Evolutionary conservation across 2,888 invertebrate species (phyloP).

Genomic region (Yponomeuta cagnagella): DNA sequence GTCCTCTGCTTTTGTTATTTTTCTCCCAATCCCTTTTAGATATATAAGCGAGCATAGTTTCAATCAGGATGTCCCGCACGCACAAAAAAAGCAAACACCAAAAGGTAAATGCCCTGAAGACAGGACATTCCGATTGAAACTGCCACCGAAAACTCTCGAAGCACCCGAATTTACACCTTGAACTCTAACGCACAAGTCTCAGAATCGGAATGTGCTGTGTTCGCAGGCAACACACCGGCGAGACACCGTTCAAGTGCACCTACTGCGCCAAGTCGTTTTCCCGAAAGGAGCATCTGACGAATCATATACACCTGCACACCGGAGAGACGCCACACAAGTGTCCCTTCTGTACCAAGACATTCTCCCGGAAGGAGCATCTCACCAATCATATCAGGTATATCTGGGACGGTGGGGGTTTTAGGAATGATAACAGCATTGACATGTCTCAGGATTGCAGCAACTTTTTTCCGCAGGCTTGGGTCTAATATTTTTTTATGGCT

Average conservation of each 20-base stretch:
- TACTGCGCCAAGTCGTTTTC: conserved; percentile 79
- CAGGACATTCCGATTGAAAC: conserved; percentile 2
- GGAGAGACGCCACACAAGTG: conserved; percentile 84
- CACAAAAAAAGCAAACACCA: background rate
- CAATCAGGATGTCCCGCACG: background rate
- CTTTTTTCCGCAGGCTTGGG: too few species aligned
- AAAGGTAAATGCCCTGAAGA: background rate
- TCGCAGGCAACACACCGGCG: conserved; percentile 84
- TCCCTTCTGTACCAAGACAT: conserved; percentile 83
- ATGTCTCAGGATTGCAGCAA: too few species aligned
- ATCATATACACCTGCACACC: conserved; percentile 86
- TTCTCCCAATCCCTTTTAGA: background rate
- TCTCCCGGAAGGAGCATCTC: conserved; percentile 83
- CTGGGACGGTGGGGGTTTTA: background rate
- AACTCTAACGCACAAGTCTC: background rate
- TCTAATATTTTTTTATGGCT: too few species aligned
- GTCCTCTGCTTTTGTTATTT: too few species aligned
- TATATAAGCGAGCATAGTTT: background rate
- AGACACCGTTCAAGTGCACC: conserved; percentile 86
- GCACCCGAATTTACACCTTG: background rate
- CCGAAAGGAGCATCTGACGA: conserved; percentile 90
- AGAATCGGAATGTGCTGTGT: background rate
- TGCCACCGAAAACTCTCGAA: background rate
- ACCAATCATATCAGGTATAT: conserved; percentile 78
- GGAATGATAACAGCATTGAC: background rate